These are phyloP conservation scores for Brachyistius frenatus DNA, from an alignment of 2,113 vertebrate genomes.

Conservation along the genomic window DNA sequence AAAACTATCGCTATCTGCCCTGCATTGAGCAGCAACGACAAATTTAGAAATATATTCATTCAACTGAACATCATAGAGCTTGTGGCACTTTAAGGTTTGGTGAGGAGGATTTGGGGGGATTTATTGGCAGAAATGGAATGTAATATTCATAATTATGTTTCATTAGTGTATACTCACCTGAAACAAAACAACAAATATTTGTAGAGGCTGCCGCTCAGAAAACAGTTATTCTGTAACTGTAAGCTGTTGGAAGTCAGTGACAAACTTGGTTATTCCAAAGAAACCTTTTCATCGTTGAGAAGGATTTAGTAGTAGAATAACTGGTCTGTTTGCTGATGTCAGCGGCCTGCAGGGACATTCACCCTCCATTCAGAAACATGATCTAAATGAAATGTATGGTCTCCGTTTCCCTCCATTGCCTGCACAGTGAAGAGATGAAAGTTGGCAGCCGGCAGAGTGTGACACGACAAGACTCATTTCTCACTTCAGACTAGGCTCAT, in stretches of 20 bases:
- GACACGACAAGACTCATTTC: constrained; percentile 27
- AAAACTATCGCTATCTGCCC: no score
- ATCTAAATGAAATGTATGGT: constrained; percentile 41
- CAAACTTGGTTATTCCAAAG: not conserved
- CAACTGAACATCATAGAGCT: no score
- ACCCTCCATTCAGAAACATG: not conserved
- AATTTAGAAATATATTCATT: no score
- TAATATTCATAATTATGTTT: no score
- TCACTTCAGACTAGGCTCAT: constrained; percentile 54
- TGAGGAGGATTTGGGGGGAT: no score
- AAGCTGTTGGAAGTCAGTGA: not conserved
- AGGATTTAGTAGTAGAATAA: constrained; percentile 1
- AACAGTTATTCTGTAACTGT: not conserved
- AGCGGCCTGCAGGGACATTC: constrained; percentile 13
- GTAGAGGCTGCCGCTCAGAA: no score
- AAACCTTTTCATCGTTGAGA: not conserved
- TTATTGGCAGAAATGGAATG: no score
- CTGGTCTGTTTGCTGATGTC: constrained; percentile 18
- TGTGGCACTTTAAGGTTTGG: no score
- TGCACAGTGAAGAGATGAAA: constrained; percentile 44
- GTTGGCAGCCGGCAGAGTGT: constrained; percentile 36
- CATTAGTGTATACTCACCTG: no score
- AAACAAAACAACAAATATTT: no score
- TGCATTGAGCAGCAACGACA: no score
- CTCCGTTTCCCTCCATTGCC: constrained; percentile 25